Evolutionary conservation across 2,888 invertebrate species (phyloP), one percentile per base, ranked within the genome.

Genomic region (Ophonus ardosiacus): DNA sequence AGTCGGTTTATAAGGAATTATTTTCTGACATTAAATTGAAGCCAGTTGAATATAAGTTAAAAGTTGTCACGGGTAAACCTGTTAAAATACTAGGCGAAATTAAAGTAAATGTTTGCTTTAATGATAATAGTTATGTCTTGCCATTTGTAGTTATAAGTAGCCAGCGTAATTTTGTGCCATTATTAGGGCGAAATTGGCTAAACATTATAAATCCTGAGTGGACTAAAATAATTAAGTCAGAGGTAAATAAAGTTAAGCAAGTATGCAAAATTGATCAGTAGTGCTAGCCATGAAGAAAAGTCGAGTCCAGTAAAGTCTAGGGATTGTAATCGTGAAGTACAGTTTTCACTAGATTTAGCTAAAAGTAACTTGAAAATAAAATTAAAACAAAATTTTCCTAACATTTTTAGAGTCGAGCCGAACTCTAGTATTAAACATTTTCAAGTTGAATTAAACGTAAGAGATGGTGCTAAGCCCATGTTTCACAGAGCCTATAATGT

Each of bases 181-280:
- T 84, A 43, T 81, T 84, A 18, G 61, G 84, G 57, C 8, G 84
- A 57, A 61, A 84, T 61, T 84, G 84, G 84, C 40, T 84, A 57
- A 61, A 57, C 43, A 6, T 81, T 21, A 24, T 84, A 21, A 43
- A 59, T 57, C 79, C 78, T n/a, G 57, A 81, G 24, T 84, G 84
- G 79, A 74, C 15, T 59, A 15, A 74, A 18, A 38, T 51, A 10
- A 38, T 78, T 83, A 57, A n/a, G 17, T 57, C 57, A 57, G 57
- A 57, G 8, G 15, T 15, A 15, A n/a, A 17, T n/a, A 57, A 57
- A n/a, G 15, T 57, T n/a, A 57, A 57, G 7, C 15, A 57, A 15
- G 57, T 57, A 6, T 15, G 6, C 17, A n/a, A 57, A 1, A 57
- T 57, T 57, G 57, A 7, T 17, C 15, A 57, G 57, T 15, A 57